These are phyloP conservation scores for Zaprionus inermis DNA, from an alignment of 1,140 invertebrate genomes.

Conservation along the genomic window DNA sequence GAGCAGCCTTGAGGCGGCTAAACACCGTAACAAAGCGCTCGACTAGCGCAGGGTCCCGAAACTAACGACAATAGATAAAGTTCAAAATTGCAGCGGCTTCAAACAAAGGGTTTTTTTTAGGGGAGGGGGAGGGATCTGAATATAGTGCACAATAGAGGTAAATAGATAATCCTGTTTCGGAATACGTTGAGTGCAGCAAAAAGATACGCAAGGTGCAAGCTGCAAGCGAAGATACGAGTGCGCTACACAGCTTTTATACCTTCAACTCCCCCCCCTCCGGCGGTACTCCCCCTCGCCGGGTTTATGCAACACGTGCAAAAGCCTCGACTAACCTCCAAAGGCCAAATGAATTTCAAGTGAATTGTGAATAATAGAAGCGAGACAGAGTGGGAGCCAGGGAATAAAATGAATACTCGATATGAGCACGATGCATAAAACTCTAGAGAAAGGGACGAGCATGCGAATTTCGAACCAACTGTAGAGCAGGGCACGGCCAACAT, in stretches of 20 bases:
- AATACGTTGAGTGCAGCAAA: neutral
- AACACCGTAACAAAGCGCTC: neutral
- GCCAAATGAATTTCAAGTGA: neutral
- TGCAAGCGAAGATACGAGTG: too few relatives aligned
- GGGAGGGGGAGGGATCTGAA: neutral
- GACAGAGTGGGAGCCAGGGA: neutral
- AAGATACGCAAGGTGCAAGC: neutral
- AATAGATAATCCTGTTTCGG: constrained; percentile 2
- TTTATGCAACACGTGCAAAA: constrained; percentile 1
- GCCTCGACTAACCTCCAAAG: neutral
- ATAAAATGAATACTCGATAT: constrained; percentile 3
- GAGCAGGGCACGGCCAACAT: neutral
- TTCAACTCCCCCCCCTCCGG: too few relatives aligned
- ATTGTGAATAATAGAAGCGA: neutral
- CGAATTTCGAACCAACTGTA: constrained; percentile 5
- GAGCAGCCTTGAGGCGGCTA: neutral
- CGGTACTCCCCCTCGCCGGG: neutral
- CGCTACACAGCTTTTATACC: too few relatives aligned
- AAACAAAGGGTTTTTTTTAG: neutral
- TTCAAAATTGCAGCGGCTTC: neutral
- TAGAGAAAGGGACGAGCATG: neutral
- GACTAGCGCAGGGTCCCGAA: neutral
- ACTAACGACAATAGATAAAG: neutral
- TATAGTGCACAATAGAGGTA: neutral
- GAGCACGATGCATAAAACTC: neutral